A percentile compares a stretch with the other conserved stretches of the same genome.
Evolutionary conservation across 2,797 vertebrate genomes (phyloP).

Genomic region (Parotocinclus haroldoi): DNA sequence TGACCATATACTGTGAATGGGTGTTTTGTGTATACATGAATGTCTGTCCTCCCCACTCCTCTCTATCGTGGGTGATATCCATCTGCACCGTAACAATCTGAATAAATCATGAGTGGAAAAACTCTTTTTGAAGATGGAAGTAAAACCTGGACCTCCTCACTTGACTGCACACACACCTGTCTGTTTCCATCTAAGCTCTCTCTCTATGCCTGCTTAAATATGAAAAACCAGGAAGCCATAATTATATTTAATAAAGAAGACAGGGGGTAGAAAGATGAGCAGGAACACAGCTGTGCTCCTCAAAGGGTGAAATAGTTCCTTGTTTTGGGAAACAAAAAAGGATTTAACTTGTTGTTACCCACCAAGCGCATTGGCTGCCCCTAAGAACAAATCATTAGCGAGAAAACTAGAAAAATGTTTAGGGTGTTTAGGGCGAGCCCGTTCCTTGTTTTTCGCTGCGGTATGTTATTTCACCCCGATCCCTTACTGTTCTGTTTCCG

Average conservation of each 20-base stretch:
- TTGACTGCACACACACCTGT: not conserved
- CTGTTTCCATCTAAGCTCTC: not conserved
- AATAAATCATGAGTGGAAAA: constrained; percentile 53
- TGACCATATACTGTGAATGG: no score
- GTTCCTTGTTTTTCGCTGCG: no score
- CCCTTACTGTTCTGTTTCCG: no score
- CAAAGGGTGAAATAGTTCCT: no score
- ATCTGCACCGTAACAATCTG: constrained; percentile 34
- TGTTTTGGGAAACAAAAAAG: no score
- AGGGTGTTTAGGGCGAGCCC: no score
- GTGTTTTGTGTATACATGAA: not conserved
- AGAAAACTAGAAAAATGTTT: no score
- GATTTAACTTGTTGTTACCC: no score
- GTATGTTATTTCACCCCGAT: no score
- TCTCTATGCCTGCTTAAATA: not conserved
- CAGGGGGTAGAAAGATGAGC: not conserved
- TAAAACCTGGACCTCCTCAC: constrained; percentile 15
- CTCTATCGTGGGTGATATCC: constrained; percentile 3
- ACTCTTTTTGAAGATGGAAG: constrained; percentile 30
- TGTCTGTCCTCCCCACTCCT: not conserved
- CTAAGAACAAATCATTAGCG: no score
- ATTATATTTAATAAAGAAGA: constrained; percentile 5
- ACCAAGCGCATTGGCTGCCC: no score
- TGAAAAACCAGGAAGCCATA: constrained; percentile 3
- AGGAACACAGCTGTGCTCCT: no score